These are phyloP conservation scores for Semotilus atromaculatus DNA, from an alignment of 2,797 vertebrate species.

Conservation along the genomic window DNA sequence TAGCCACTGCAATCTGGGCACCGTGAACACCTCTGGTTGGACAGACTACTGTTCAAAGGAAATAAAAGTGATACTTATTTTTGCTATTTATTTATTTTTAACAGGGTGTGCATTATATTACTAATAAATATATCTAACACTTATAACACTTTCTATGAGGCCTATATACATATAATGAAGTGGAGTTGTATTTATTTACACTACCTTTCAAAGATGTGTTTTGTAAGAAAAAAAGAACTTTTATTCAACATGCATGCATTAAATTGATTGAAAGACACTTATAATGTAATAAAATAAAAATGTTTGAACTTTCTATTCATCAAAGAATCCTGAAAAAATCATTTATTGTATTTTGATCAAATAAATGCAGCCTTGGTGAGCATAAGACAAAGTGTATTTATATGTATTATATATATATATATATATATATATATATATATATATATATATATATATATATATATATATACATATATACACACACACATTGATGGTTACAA, in stretches of 20 bases:
- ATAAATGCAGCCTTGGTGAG: neutral
- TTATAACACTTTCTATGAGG: neutral
- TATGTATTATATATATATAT: neutral
- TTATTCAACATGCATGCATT: neutral
- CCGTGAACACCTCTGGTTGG: slow-evolving; percentile 62
- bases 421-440: neutral
- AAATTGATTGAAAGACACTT: neutral
- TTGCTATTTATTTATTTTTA: neutral
- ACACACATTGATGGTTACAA: too few species aligned
- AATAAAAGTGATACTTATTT: slow-evolving; percentile 21
- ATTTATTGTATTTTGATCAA: neutral
- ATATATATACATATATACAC: too few species aligned
- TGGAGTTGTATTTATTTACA: neutral
- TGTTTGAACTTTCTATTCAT: neutral
- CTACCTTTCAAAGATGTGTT: neutral
- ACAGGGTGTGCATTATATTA: neutral
- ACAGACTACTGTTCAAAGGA: slow-evolving; percentile 51
- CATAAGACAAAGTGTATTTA: neutral
- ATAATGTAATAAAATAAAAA: neutral
- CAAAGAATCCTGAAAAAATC: neutral
- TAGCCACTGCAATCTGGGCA: slow-evolving; percentile 71
- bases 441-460: neutral
- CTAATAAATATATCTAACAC: neutral
- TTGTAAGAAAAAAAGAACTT: neutral
- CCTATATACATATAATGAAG: neutral